Evolutionary conservation across 2,888 invertebrate genomes (phyloP).

Genomic region (Vandiemenella viatica): DNA sequence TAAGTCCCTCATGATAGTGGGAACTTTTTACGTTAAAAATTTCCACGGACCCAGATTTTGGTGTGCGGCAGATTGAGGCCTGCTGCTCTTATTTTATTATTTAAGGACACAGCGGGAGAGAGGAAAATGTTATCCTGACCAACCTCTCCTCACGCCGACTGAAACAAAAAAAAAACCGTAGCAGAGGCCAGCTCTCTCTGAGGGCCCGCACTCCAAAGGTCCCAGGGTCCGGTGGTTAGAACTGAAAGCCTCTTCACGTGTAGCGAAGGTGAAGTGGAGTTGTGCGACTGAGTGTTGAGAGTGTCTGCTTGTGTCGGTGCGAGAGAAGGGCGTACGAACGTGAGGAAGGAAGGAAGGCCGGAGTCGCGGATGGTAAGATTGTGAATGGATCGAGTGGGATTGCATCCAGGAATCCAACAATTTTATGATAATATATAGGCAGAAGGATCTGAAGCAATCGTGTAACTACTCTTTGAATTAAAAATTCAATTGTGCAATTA

Average conservation of each 20-base stretch:
- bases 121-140: conserved; percentile 1
- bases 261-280: conserved; percentile 9
- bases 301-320: conserved; percentile 6
- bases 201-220: not conserved
- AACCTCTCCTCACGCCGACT: conserved; percentile 4
- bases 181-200: not conserved
- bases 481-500: not conserved
- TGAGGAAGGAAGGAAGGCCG: not conserved
- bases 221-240: conserved; percentile 13
- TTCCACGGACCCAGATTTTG: conserved; percentile 13
- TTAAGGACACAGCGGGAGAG: not conserved
- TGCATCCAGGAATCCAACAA: conserved; percentile 4
- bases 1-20: conserved; percentile 34
- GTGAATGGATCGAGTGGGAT: conserved; percentile 2
- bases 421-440: not conserved
- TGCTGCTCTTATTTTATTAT: conserved; percentile 2
- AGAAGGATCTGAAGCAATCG: not conserved
- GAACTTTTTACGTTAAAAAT: conserved; percentile 16
- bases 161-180: too few relatives aligned
- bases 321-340: not conserved
- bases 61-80: conserved; percentile 8
- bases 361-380: not conserved
- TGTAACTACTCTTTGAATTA: not conserved
- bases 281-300: conserved; percentile 5
- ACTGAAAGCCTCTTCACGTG: conserved; percentile 14